A percentile compares a stretch with the other conserved stretches of the same genome.
These are phyloP conservation scores for Conus betulinus DNA, from an alignment of 1,140 invertebrate species.

Conservation along the genomic window DNA sequence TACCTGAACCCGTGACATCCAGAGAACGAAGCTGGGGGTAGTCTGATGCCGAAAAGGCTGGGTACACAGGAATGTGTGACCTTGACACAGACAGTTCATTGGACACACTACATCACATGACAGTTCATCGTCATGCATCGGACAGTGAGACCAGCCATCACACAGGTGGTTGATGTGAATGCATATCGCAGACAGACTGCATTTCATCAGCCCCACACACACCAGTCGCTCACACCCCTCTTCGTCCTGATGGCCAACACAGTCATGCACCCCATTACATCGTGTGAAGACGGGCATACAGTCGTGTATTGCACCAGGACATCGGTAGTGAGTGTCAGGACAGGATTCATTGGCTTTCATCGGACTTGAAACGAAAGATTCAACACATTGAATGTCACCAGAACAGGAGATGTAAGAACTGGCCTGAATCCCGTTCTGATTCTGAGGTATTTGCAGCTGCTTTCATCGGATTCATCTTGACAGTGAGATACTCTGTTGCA, in stretches of 20 bases:
- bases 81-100: conserved; percentile 48
- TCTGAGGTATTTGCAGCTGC: conserved; percentile 37
- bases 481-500: neutral
- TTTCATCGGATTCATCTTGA: neutral
- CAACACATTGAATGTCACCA: neutral
- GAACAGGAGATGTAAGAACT: conserved; percentile 18
- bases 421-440: too few species aligned
- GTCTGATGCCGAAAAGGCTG: neutral
- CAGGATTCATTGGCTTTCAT: neutral
- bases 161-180: conserved; percentile 14
- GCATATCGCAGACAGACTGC: conserved; percentile 20
- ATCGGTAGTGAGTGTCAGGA: conserved; percentile 1
- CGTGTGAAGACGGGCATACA: neutral
- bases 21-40: neutral
- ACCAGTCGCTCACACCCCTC: neutral
- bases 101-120: conserved; percentile 17
- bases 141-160: conserved; percentile 27
- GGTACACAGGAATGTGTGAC: conserved; percentile 1
- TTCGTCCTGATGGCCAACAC: conserved; percentile 1
- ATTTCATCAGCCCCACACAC: conserved; percentile 36
- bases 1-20: neutral
- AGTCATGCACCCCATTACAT: conserved; percentile 23
- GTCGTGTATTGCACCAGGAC: neutral
- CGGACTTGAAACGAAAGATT: neutral
- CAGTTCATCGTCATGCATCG: conserved; percentile 35